Percentiles rank a stretch among this genome's conserved stretches.
Evolutionary conservation across 1,140 invertebrate species (phyloP).

Genomic region (Hestina assimilis): DNA sequence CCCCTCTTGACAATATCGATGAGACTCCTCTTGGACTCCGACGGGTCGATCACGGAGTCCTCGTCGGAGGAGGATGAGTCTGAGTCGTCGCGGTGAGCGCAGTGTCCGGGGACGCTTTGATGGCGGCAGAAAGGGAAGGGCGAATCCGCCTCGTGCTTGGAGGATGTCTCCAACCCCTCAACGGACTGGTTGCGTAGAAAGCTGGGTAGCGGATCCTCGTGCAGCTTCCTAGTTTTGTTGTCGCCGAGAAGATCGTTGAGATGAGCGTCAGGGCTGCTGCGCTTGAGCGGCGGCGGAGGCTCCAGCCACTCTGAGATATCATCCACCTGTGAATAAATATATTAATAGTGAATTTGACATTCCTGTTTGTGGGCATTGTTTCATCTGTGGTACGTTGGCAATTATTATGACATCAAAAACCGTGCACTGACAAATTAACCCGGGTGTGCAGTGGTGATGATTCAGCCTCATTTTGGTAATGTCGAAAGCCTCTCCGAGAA

Average conservation of each 20-base stretch:
- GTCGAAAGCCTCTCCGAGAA: no score
- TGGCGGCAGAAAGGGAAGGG: slow-evolving; percentile 55
- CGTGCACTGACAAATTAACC: no score
- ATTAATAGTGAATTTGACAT: neutral
- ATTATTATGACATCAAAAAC: no score
- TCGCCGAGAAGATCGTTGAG: slow-evolving; percentile 40
- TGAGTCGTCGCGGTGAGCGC: slow-evolving; percentile 22
- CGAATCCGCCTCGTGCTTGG: slow-evolving; percentile 42
- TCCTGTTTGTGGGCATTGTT: no score
- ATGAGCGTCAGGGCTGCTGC: slow-evolving; percentile 47
- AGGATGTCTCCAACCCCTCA: slow-evolving; percentile 61
- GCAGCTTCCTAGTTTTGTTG: slow-evolving; percentile 46
- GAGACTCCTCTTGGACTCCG: slow-evolving; percentile 36
- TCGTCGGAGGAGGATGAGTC: slow-evolving; percentile 58
- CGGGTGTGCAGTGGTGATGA: no score
- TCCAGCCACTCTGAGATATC: slow-evolving; percentile 73
- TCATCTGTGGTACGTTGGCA: no score
- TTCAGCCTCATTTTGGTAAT: no score
- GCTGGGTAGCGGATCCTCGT: slow-evolving; percentile 38
- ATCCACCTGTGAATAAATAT: slow-evolving; percentile 51
- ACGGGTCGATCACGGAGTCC: slow-evolving; percentile 51
- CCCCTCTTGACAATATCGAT: slow-evolving; percentile 54
- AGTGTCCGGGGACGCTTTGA: slow-evolving; percentile 54
- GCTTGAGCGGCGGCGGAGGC: slow-evolving; percentile 53
- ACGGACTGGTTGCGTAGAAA: slow-evolving; percentile 73